Percentiles rank a stretch among this genome's conserved stretches.
Conservation (phyloP, 2,888 invertebrate species). For the Lasioglossum figueresi region DNA sequence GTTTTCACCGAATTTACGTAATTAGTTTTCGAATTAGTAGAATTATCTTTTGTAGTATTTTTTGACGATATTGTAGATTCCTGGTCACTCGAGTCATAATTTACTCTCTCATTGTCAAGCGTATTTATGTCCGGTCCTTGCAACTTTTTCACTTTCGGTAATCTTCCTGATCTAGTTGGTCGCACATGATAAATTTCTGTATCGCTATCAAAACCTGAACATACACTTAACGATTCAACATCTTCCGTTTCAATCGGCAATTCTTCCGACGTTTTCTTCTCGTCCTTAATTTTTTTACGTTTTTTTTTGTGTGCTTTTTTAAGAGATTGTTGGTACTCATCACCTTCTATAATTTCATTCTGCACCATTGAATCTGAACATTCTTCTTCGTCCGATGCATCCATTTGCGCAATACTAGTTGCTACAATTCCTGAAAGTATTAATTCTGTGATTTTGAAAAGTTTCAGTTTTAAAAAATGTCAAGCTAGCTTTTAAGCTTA, state of each 20-base stretch:
- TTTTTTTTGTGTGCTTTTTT: constrained; percentile 32
- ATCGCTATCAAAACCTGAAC: constrained; percentile 73
- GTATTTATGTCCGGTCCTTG: constrained; percentile 73
- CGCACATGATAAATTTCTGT: constrained; percentile 78
- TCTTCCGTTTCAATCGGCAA: constrained; percentile 51
- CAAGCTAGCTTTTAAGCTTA: too few relatives aligned
- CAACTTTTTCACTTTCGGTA: constrained; percentile 80
- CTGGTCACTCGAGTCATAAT: constrained; percentile 43
- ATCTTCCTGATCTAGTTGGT: constrained; percentile 84
- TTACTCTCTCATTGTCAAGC: constrained; percentile 61
- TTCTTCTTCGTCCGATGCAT: constrained; percentile 65
- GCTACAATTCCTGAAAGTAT: constrained; percentile 66
- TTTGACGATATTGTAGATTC: constrained; percentile 7
- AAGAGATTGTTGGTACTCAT: constrained; percentile 12
- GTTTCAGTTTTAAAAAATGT: too few relatives aligned
- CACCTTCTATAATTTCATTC: constrained; percentile 20
- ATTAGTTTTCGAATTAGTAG: constrained; percentile 14
- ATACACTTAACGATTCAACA: constrained; percentile 50
- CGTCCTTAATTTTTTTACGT: constrained; percentile 50
- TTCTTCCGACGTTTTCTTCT: not conserved
- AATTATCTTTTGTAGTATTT: not conserved
- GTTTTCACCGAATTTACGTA: constrained; percentile 64
- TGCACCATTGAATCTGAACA: constrained; percentile 2
- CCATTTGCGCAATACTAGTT: constrained; percentile 80
- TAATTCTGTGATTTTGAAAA: not conserved